phyloP scores from a whole-genome alignment of 2,888 invertebrate species.

The Oegoconia quadripuncta region DNA sequence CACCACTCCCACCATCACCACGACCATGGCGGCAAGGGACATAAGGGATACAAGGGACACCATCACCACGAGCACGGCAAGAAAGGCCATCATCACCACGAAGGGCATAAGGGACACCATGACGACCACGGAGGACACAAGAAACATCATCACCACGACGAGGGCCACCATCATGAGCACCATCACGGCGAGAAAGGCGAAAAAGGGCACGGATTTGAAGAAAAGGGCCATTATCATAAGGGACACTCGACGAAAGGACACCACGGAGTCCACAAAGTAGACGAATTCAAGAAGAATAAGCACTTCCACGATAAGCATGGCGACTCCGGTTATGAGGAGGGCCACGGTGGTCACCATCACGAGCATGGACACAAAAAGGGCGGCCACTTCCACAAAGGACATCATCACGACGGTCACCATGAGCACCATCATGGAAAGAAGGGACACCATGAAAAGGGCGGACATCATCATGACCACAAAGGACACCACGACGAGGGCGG shows the following conservation, averaged over 20 bases:
- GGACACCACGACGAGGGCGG: conserved; percentile 89
- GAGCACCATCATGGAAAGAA: conserved; percentile 90
- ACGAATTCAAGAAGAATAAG: conserved; percentile 91
- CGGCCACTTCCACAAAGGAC: conserved; percentile 87
- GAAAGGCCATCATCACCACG: conserved; percentile 86
- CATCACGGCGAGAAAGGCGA: conserved; percentile 83
- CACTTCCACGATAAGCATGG: conserved; percentile 92
- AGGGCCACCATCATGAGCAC: conserved; percentile 81
- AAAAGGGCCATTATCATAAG: conserved; percentile 85
- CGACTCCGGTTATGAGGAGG: conserved; percentile 86
- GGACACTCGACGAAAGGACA: conserved; percentile 92
- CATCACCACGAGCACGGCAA: conserved; percentile 83
- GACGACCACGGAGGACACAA: conserved; percentile 81
- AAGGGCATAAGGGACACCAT: conserved; percentile 79
- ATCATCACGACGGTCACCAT: conserved; percentile 86
- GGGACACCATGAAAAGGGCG: conserved; percentile 88
- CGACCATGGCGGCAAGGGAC: conserved; percentile 82
- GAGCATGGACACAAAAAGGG: conserved; percentile 90
- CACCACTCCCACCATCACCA: conserved; percentile 81
- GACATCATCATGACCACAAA: conserved; percentile 87
- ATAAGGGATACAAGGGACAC: conserved; percentile 84
- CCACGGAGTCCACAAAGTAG: conserved; percentile 89
- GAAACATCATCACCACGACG: conserved; percentile 82
- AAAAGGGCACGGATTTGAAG: conserved; percentile 76
- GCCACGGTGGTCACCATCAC: conserved; percentile 87